Conservation (phyloP, 2,113 vertebrate genomes). For the Romanogobio albipinnatus region DNA sequence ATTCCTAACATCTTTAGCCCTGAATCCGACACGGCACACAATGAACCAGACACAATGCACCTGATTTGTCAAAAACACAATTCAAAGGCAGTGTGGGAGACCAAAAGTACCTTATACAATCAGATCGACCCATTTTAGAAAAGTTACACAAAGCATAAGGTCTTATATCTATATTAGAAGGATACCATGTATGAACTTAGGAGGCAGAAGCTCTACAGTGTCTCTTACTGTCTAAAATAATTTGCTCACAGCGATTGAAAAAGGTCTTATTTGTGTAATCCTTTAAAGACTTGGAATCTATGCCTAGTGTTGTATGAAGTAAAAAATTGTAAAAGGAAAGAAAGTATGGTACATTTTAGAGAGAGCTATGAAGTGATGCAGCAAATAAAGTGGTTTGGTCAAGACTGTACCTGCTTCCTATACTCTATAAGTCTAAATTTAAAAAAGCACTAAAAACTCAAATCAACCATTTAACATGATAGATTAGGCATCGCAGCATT, state of each 20-base stretch:
- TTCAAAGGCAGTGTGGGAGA: conserved; percentile 46
- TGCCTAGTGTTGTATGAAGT: not conserved
- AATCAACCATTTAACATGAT: not conserved
- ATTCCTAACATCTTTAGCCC: conserved; percentile 19
- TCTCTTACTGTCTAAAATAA: not conserved
- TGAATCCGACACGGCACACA: conserved; percentile 48
- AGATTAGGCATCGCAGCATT: not conserved
- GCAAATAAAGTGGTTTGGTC: not conserved
- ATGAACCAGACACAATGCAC: conserved; percentile 43
- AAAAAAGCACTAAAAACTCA: not conserved
- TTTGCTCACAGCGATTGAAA: not conserved
- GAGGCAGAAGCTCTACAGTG: not conserved
- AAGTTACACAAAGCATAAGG: conserved; percentile 29
- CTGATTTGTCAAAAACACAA: conserved; percentile 57
- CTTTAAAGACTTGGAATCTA: not conserved
- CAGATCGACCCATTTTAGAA: conserved; percentile 44
- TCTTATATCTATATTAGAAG: conserved; percentile 34
- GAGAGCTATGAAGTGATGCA: not conserved
- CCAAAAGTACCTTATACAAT: conserved; percentile 56
- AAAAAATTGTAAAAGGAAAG: not conserved
- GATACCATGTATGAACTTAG: not conserved
- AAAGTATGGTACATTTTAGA: not conserved
- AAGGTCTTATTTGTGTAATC: conserved; percentile 23
- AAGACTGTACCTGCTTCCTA: not conserved
- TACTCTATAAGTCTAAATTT: too few relatives aligned